Evolutionary conservation across 2,888 invertebrate species (phyloP).

Genomic region (Acanthopleura granulata): DNA sequence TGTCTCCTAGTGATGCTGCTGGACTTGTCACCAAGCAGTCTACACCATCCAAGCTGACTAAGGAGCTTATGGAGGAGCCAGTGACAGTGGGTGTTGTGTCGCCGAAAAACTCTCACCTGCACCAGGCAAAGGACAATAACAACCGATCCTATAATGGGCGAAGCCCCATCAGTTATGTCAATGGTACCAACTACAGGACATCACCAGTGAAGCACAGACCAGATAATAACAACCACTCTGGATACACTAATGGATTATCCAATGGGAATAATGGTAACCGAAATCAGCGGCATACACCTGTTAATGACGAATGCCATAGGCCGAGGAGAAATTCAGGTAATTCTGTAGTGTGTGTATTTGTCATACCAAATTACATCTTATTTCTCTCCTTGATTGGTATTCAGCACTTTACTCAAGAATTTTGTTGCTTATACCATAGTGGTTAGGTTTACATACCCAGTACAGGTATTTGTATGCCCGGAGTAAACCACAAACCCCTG

Average conservation of each 20-base stretch:
- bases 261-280: not conserved
- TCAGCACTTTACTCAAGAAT: too few relatives aligned
- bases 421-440: too few relatives aligned
- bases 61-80: conserved; percentile 45
- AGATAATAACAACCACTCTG: not conserved
- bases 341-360: not conserved
- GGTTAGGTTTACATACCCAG: too few relatives aligned
- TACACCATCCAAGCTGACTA: conserved; percentile 58
- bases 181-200: not conserved
- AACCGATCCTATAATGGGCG: not conserved
- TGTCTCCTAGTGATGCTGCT: conserved; percentile 70
- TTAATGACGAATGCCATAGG: conserved; percentile 23
- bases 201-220: conserved; percentile 2
- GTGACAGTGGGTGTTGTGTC: conserved; percentile 34
- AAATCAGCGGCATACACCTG: conserved; percentile 21
- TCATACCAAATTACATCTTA: not conserved
- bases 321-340: conserved; percentile 50
- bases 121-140: not conserved
- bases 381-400: not conserved
- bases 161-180: not conserved
- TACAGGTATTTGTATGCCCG: too few relatives aligned
- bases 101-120: not conserved
- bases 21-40: conserved; percentile 46
- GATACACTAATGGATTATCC: not conserved
- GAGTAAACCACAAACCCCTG: too few relatives aligned